Base-by-base conservation (phyloP, 2,888 invertebrate species). In the Cecidostiba fungosa region DNA sequence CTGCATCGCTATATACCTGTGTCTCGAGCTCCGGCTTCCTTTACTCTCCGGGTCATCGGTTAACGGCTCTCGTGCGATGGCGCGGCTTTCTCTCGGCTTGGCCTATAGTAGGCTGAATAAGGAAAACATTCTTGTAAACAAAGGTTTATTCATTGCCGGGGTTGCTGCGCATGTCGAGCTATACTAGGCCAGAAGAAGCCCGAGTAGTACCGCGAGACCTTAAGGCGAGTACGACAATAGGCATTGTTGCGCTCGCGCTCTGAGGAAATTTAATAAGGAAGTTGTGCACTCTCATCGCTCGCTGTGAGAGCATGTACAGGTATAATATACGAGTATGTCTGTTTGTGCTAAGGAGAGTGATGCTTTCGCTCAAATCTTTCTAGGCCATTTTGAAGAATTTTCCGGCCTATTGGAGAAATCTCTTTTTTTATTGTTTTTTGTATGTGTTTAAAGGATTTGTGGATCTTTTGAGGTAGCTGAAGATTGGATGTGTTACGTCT, bases 81-180 rank as follows among this genome's bases (percentile, higher is more conserved):
- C n/a, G 0, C n/a, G n/a, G n/a, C n/a, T n/a, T 36, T 59, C n/a
- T n/a, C 54, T 19, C 54, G 2, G n/a, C n/a, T 59, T 5, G 29
- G 19, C 29, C 47, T 29, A 1, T 43, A 16, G 5, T 43, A 16
- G 5, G 47, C 50, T 26, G 47, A 43, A 32, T 8, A 77, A 59
- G 29, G n/a, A 77, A 77, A 77, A 66, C 29, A 66, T 66, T 43
- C 29, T 26, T 26, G 66, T 77, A 77, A 77, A 77, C 77, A 77
- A 77, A 77, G 77, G 43, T 77, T 43, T 66, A 77, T 77, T 77
- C 66, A 77, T 77, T 43, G 74, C 50, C 26, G 29, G 8, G 47
- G 47, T 23, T 70, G 23, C 23, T 62, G n/a, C 10, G 19, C 8
- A 19, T 16, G 19, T 70, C n/a, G 70, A 19, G 16, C 26, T 62